Evolutionary conservation across 2,113 vertebrate genomes (phyloP), one percentile per base, ranked within the genome.

Genomic region (Probosciger aterrimus): DNA sequence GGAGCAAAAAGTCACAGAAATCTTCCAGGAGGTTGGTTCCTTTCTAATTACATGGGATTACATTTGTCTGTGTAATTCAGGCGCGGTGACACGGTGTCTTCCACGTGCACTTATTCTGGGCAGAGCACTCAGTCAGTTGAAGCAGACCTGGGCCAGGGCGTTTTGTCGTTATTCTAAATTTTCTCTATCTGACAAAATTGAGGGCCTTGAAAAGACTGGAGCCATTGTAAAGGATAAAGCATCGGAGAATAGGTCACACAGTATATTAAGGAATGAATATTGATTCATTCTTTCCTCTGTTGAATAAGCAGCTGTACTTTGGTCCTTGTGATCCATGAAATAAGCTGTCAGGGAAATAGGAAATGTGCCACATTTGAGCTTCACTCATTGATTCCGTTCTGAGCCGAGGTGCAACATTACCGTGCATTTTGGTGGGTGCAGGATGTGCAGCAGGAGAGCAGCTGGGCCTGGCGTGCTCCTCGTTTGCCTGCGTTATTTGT

Each of bases 291-390:
- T 97, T 96, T 97, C 92, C 95, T 97, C 97, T 47, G 76, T 96
- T 97, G 97, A 97, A 97, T 97, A 97, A 98, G 97, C 97, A 98
- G 96, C 97, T 87, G 87, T 93, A 93, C 93, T 96, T 93, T 91
- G 85, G 77, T 97, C 96, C 95, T 97, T 96, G 96, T 97, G 97
- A 98, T 98, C 98, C 97, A 97, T 97, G 97, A 98, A 98, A 98
- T 97, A 97, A 96, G 94, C 96, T 97, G 97, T 97, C 96, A 97
- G 96, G 92, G 92, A 97, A 96, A 93, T 84, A 96, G 97, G 97
- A 97, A 96, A 96, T 62, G 96, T 90, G 95, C 88, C 91, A 94
- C 67, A 4, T 96, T 97, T 95, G 97, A 97, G 95, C 96, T 95
- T 96, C 94, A 86, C 90, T 85, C 57, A 77, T 83, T 80, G 90